These are phyloP conservation scores for Aphelenchoides avenae DNA, from an alignment of 1,140 invertebrate species.

Conservation along the genomic window DNA sequence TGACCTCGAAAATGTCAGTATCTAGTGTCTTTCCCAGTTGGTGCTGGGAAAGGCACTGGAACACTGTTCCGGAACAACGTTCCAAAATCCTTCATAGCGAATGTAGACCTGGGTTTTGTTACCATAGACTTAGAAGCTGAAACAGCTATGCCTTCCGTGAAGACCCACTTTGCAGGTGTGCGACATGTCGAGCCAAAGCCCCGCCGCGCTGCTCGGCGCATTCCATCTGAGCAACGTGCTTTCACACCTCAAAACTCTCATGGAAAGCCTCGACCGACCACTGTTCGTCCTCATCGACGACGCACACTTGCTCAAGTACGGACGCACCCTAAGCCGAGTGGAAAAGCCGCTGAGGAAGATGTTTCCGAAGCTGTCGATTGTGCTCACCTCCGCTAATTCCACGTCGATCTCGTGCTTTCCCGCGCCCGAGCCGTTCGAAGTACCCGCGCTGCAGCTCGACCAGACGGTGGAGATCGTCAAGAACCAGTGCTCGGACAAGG, in stretches of 20 bases:
- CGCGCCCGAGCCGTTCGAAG: conserved; percentile 26
- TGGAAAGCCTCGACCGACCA: conserved; percentile 18
- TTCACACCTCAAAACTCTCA: conserved; percentile 33
- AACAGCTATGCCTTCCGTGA: not conserved
- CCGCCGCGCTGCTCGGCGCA: conserved; percentile 5
- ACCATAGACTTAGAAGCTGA: not conserved
- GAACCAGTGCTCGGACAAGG: not conserved
- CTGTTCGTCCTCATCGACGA: conserved; percentile 44
- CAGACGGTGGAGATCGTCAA: conserved; percentile 23
- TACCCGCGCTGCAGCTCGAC: conserved; percentile 23
- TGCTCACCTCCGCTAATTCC: conserved; percentile 29
- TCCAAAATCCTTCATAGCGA: not conserved
- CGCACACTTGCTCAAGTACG: conserved; percentile 34
- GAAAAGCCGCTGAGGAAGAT: conserved; percentile 32
- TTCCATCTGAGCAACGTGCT: conserved; percentile 36
- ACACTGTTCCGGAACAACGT: too few relatives aligned
- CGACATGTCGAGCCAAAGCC: conserved; percentile 13
- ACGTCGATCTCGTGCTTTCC: conserved; percentile 26
- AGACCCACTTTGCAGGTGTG: conserved; percentile 16
- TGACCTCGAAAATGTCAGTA: conserved; percentile 1
- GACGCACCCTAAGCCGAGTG: conserved; percentile 30
- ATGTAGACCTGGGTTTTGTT: not conserved
- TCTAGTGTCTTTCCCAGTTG: too few relatives aligned
- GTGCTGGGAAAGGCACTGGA: too few relatives aligned
- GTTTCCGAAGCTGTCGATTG: conserved; percentile 34